Conservation (phyloP, 2,888 invertebrate genomes). For the Salticus scenicus region DNA sequence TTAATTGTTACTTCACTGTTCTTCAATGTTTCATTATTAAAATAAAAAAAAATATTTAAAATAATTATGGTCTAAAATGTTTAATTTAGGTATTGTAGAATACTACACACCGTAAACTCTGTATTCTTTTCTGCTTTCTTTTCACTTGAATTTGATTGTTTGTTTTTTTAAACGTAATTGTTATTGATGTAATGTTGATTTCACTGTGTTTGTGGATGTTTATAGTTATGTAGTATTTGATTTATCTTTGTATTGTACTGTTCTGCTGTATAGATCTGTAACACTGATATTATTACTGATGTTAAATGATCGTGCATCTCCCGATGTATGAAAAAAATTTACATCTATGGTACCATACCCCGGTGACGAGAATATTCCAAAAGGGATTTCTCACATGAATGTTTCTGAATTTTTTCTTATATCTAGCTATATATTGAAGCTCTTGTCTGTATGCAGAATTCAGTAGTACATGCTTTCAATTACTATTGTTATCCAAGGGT, state of each 20-base stretch:
- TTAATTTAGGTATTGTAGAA: not conserved
- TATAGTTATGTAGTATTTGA: conserved; percentile 16
- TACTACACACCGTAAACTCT: not conserved
- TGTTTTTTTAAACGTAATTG: not conserved
- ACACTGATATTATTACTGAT: conserved; percentile 25
- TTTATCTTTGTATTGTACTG: conserved; percentile 27
- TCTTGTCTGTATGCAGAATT: conserved; percentile 36
- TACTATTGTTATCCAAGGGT: conserved; percentile 40
- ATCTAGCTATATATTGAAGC: conserved; percentile 30
- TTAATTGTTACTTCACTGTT: conserved; percentile 18
- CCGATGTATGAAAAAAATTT: conserved; percentile 24
- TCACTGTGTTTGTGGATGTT: conserved; percentile 23
- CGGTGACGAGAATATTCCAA: conserved; percentile 51
- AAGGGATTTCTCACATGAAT: conserved; percentile 45
- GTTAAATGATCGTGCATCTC: conserved; percentile 30
- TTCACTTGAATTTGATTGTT: not conserved
- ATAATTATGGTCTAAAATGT: not conserved
- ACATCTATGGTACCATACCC: conserved; percentile 32
- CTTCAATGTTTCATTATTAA: conserved; percentile 23
- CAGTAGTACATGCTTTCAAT: conserved; percentile 37
- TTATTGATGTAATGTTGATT: conserved; percentile 27
- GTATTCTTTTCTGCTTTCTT: not conserved
- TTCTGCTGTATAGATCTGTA: conserved; percentile 28
- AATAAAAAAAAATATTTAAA: not conserved
- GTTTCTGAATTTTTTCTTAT: conserved; percentile 10